These are phyloP conservation scores for Dynastes hyllus DNA, from an alignment of 2,888 invertebrate genomes.

Conservation along the genomic window DNA sequence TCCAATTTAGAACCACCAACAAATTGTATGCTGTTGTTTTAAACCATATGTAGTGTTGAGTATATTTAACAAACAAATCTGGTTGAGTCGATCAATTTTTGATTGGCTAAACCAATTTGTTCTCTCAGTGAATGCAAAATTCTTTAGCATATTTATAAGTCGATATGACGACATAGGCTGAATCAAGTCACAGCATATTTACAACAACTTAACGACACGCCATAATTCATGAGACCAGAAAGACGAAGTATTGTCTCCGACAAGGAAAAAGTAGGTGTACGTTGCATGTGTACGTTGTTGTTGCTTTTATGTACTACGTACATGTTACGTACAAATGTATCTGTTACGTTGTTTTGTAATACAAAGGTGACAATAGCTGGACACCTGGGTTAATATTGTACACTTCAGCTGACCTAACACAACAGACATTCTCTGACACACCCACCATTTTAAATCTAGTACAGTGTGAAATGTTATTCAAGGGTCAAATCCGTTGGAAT, in stretches of 20 bases:
- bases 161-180: background rate
- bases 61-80: too few species aligned
- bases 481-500: slow-evolving; percentile 49
- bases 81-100: too few species aligned
- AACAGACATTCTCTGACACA: slow-evolving; percentile 60
- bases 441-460: slow-evolving; percentile 56
- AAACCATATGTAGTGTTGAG: too few species aligned
- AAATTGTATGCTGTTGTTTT: too few species aligned
- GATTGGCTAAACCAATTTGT: too few species aligned
- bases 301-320: slow-evolving; percentile 22
- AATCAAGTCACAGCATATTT: background rate
- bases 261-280: slow-evolving; percentile 52
- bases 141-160: background rate
- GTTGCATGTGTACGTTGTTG: slow-evolving; percentile 10
- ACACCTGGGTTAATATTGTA: slow-evolving; percentile 57
- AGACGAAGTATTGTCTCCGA: slow-evolving; percentile 21
- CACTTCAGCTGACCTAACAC: slow-evolving; percentile 60
- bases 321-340: slow-evolving; percentile 30
- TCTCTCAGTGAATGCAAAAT: too few species aligned
- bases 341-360: slow-evolving; percentile 54
- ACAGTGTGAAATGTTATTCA: slow-evolving; percentile 56
- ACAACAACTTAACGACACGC: slow-evolving; percentile 25
- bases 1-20: too few species aligned
- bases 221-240: slow-evolving; percentile 32
- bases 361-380: slow-evolving; percentile 54